Evolutionary conservation across 2,113 vertebrate species (phyloP), one percentile per base, ranked within the genome.

Genomic region (Gambusia holbrooki): DNA sequence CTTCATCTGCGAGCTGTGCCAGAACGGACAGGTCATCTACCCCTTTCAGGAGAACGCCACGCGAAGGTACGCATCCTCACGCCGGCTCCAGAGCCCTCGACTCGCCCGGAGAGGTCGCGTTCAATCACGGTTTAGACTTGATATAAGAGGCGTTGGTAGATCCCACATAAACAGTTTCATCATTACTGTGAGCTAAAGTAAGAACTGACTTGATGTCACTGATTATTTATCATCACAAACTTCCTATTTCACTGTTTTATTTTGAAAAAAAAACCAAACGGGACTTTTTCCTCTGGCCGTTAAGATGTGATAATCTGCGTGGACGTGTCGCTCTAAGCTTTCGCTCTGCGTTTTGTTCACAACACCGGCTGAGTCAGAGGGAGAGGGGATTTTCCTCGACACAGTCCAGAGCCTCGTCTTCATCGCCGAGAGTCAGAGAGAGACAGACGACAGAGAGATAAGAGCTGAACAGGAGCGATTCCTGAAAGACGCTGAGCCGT

Each of bases 1-100:
- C 62, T 99, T 99, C 94, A 96, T 99, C 93, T 99, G 98, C 72
- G 98, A 99, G 91, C 96, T 99, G 77, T 99, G 98, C 89, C 97
- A 97, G 81, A 96, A 96, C 1, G 94, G 95, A 77, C 97, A 98
- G 91, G 96, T 99, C 88, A 96, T 99, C 84, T 99, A 99, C 88
- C 98, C 98, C 37, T 99, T 99, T 89, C 97, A 99, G 88, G 98
- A 98, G 90, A 95, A 93, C 78, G 94, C 96, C 89, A 98, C 97
- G 79, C 97, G 94, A 94, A 98, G 98, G 98, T 99, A 84, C 91
- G 72, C 27, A 8, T 17, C 28, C 32, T 22, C n/a, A 19, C 0
- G 19, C 40, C 15, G 30, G 10, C 19, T 30, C 28, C n/a, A n/a
- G 22, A 40, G 37, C 3, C 30, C 4, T n/a, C 37, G 9, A 12